phyloP scores from a whole-genome alignment of 1,140 invertebrate genomes.

The Zophobas morio region DNA sequence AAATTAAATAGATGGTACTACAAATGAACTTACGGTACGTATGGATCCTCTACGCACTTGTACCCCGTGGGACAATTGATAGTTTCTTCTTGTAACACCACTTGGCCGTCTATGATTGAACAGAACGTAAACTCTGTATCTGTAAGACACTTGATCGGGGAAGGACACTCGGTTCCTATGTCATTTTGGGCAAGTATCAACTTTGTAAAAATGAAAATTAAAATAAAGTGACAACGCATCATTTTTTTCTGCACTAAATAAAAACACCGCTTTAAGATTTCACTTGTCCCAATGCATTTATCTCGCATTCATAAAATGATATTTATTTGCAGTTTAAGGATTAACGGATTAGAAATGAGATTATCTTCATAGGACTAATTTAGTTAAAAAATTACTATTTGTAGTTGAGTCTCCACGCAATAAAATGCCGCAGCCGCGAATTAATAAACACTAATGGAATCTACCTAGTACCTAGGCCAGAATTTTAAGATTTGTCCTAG shows the following conservation, averaged over 20 bases:
- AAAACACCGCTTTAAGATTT: not conserved
- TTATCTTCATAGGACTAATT: no score
- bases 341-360: no score
- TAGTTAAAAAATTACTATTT: no score
- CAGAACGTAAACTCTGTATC: slow-evolving; percentile 11
- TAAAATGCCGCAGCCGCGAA: no score
- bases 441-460: no score
- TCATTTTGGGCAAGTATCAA: not conserved
- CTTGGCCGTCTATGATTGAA: slow-evolving; percentile 1
- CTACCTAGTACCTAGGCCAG: no score
- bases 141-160: slow-evolving; percentile 5
- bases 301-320: no score
- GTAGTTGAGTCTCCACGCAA: no score
- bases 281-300: not conserved
- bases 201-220: slow-evolving; percentile 1
- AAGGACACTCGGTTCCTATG: slow-evolving; percentile 7
- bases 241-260: not conserved
- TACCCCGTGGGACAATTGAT: not conserved
- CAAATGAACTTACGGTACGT: slow-evolving; percentile 2
- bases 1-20: not conserved
- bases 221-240: not conserved
- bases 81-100: slow-evolving; percentile 1
- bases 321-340: no score
- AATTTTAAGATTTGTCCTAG: no score
- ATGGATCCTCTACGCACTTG: not conserved